Evolutionary conservation across 2,888 invertebrate species (phyloP).

Genomic region (Dioctria rufipes): DNA sequence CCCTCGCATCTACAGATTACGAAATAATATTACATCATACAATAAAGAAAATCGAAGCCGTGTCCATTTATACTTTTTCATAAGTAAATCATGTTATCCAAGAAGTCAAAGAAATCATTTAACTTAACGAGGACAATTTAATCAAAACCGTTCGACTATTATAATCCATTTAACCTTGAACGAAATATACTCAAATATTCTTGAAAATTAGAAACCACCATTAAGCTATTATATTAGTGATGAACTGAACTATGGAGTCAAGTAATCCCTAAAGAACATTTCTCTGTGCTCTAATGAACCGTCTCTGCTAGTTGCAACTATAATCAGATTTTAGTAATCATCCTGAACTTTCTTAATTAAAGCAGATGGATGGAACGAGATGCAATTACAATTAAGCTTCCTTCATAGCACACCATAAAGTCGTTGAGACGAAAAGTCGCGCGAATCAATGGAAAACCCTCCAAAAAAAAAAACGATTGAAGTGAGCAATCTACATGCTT

Average conservation of each 20-base stretch:
- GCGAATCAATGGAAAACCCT: conserved; percentile 5
- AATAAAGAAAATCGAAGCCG: too few species aligned
- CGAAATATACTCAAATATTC: too few species aligned
- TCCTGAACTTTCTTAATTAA: conserved; percentile 30
- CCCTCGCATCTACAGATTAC: too few species aligned
- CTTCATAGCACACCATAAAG: conserved; percentile 23
- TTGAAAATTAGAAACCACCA: too few species aligned
- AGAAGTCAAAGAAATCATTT: too few species aligned
- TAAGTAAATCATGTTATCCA: too few species aligned
- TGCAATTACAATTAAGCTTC: conserved; percentile 49
- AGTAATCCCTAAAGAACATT: not conserved
- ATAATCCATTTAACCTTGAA: too few species aligned
- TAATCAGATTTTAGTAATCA: conserved; percentile 44
- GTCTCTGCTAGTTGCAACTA: conserved; percentile 18
- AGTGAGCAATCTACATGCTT: conserved; percentile 14
- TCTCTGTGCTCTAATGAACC: conserved; percentile 32
- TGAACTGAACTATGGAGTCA: not conserved
- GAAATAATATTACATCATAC: too few species aligned
- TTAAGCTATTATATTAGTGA: conserved; percentile 12
- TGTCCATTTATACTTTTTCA: too few species aligned
- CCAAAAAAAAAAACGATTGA: not conserved
- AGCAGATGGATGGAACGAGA: not conserved
- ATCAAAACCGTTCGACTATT: too few species aligned
- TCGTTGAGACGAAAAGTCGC: conserved; percentile 2
- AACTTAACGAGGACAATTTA: too few species aligned